A percentile compares a stretch with the other conserved stretches of the same genome.
These are phyloP conservation scores for Digitonthophagus gazella DNA, from an alignment of 2,888 invertebrate species.

Conservation along the genomic window DNA sequence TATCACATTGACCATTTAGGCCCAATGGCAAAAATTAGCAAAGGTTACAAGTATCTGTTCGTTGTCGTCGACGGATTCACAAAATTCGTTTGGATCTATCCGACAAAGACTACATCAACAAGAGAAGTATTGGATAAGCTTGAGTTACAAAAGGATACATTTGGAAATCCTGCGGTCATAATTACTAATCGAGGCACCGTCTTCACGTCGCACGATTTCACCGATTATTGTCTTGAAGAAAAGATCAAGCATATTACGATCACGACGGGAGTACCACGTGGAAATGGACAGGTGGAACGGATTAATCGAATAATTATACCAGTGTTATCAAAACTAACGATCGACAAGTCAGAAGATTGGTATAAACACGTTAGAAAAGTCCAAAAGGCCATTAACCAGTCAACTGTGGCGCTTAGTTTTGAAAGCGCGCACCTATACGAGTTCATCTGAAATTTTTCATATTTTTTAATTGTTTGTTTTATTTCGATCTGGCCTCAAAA, in stretches of 20 bases:
- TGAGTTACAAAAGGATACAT: conserved; percentile 22
- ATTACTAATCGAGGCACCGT: conserved; percentile 30
- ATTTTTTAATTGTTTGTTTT: too few relatives aligned
- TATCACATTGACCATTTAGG: conserved; percentile 43
- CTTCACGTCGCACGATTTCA: too few relatives aligned
- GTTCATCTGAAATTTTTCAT: too few relatives aligned
- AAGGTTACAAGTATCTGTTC: conserved; percentile 39
- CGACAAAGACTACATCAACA: conserved; percentile 16
- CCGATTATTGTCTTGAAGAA: conserved; percentile 25
- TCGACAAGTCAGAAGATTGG: neutral
- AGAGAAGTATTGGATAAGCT: conserved; percentile 25
- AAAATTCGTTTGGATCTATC: conserved; percentile 30
- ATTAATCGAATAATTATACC: neutral
- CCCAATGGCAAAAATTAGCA: conserved; percentile 38
- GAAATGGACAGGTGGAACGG: neutral
- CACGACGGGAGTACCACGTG: conserved; percentile 17
- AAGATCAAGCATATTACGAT: conserved; percentile 21
- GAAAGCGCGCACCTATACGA: too few relatives aligned
- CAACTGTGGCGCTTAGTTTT: too few relatives aligned
- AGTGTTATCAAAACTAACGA: neutral
- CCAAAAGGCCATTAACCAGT: conserved; percentile 1
- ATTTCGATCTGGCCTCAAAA: too few relatives aligned
- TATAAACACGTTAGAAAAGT: conserved; percentile 10
- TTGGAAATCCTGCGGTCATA: conserved; percentile 30
- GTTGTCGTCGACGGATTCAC: conserved; percentile 37